Conservation (phyloP, 2,113 vertebrate genomes). For the Rhinoderma darwinii region DNA sequence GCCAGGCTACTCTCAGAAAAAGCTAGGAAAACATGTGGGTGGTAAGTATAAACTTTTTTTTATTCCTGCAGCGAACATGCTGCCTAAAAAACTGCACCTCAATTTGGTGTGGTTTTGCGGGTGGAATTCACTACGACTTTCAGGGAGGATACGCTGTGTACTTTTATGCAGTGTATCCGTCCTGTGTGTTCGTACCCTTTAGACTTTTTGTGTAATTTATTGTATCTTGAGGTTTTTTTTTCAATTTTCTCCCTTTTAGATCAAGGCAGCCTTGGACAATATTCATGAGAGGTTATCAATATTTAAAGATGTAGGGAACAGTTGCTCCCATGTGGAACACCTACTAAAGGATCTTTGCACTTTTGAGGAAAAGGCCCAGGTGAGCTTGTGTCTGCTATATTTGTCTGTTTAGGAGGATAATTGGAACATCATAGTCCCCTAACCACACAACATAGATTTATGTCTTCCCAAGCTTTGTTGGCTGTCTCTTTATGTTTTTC, state of each 20-base stretch:
- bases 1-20: too few species aligned
- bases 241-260: conserved; percentile 69
- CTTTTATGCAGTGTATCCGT: too few species aligned
- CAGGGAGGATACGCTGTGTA: too few species aligned
- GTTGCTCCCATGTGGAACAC: conserved; percentile 85
- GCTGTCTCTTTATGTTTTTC: background rate
- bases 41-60: too few species aligned
- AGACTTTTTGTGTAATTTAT: background rate
- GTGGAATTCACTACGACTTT: too few species aligned
- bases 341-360: conserved; percentile 83
- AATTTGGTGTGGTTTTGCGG: too few species aligned
- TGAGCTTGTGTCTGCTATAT: conserved; percentile 68
- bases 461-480: background rate
- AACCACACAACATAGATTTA: too few species aligned
- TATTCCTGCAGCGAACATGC: too few species aligned
- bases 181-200: too few species aligned
- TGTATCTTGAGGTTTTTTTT: background rate
- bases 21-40: too few species aligned
- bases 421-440: too few species aligned
- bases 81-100: too few species aligned
- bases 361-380: conserved; percentile 84
- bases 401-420: background rate
- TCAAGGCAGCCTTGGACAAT: conserved; percentile 81
- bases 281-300: conserved; percentile 79
- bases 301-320: conserved; percentile 89